Evolutionary conservation across 2,113 vertebrate species (phyloP), one percentile per base, ranked within the genome.

Genomic region (Rhinichthys klamathensis): DNA sequence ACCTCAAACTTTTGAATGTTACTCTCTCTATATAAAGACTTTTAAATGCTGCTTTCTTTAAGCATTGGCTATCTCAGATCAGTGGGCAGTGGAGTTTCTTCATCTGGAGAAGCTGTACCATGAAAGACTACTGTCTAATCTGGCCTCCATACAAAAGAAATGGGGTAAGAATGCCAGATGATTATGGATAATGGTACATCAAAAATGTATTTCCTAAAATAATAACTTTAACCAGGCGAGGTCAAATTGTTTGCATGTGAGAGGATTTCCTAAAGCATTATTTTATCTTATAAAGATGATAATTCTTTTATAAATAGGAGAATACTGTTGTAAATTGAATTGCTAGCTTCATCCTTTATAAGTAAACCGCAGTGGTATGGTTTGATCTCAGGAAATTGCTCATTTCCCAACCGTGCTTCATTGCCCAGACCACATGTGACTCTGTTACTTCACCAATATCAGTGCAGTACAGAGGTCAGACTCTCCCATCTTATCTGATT

Each of bases 91-190:
- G 89, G 96, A 97, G 86, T 98, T 99, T 90, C 95, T 99, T 79
- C 96, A 96, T 88, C 94, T 99, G 72, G 98, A 99, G 93, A 95
- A 94, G 70, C 86, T 98, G 4, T 99, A 99, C 90, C 97, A 99
- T 25, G 95, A 99, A 78, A 96, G 97, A 32, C 90, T 99, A 75
- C 96, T 99, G 51, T 94, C 95, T 89, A 99, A 99, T 93, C 95
- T 99, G 56, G 93, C 95, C 61, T 89, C 94, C 82, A 94, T 99
- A 92, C 96, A 99, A 90, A 95, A 98, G 8, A 94, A 96, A 81
- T 99, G 97, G 97, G 97, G 98, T 99, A 92, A 93, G 95, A 93
- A 41, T 38, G 44, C n/a, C 60, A 80, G 23, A 80, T 65, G 18
- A 32, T 44, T 27, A 25, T 51, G 15, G 2, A 51, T 51, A 16